Percentiles rank a stretch among this genome's conserved stretches.
phyloP scores from a whole-genome alignment of 2,113 vertebrate genomes.

The Neogobius melanostomus region DNA sequence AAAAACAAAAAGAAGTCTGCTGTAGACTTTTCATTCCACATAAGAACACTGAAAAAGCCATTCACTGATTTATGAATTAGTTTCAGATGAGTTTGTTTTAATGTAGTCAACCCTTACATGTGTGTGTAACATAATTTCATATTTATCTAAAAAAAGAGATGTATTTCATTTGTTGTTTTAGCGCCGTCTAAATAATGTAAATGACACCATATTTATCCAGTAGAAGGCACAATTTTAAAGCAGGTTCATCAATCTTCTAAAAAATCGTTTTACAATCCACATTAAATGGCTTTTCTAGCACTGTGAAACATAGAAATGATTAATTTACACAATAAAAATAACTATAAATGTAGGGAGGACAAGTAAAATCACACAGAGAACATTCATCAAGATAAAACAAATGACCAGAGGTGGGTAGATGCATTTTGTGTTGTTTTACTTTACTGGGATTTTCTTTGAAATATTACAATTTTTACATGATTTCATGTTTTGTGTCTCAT shows the following conservation, averaged over 20 bases:
- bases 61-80: neutral
- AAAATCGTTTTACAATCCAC: neutral
- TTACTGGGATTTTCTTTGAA: too few relatives aligned
- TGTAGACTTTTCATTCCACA: too few relatives aligned
- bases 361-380: neutral
- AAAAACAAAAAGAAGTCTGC: neutral
- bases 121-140: neutral
- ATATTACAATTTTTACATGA: too few relatives aligned
- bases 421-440: too few relatives aligned
- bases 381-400: neutral
- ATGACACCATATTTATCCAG: constrained; percentile 1
- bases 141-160: too few relatives aligned
- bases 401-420: neutral
- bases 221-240: constrained; percentile 73
- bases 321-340: constrained; percentile 35
- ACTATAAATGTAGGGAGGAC: constrained; percentile 24
- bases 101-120: neutral
- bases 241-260: constrained; percentile 34
- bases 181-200: neutral
- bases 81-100: neutral
- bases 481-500: too few relatives aligned
- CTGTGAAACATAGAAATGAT: constrained; percentile 12
- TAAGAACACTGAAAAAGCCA: neutral
- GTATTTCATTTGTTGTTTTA: neutral
- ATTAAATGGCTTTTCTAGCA: too few relatives aligned